Conservation (phyloP, 2,888 invertebrate genomes). For the Ectemnius cavifrons region DNA sequence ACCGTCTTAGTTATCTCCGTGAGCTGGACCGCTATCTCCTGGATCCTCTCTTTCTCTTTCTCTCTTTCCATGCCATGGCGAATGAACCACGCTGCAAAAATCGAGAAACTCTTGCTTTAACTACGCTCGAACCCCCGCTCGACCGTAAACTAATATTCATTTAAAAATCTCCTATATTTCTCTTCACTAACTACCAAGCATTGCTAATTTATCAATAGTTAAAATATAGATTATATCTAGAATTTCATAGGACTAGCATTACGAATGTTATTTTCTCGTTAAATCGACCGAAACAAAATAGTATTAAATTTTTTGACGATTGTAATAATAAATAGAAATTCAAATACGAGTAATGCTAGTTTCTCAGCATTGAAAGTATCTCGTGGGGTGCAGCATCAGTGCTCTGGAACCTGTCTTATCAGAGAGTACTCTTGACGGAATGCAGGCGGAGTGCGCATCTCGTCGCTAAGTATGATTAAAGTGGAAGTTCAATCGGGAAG, state of each 20-base stretch:
- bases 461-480: neutral
- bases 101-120: constrained; percentile 34
- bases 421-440: neutral
- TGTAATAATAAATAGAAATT: too few species aligned
- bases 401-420: too few species aligned
- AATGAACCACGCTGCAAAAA: constrained; percentile 37
- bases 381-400: too few species aligned
- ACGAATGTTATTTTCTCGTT: too few species aligned
- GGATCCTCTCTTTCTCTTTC: constrained; percentile 17
- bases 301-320: too few species aligned
- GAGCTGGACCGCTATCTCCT: constrained; percentile 41
- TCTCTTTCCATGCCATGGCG: neutral
- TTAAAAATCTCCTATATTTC: constrained; percentile 53
- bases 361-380: too few species aligned
- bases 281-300: too few species aligned
- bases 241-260: too few species aligned
- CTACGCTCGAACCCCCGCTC: constrained; percentile 13
- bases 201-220: too few species aligned
- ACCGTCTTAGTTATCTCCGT: constrained; percentile 56
- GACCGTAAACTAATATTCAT: constrained; percentile 58
- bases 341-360: too few species aligned
- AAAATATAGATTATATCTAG: too few species aligned
- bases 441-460: neutral
- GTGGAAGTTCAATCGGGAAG: too few species aligned
- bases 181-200: constrained; percentile 13